Percentiles rank a stretch among this genome's conserved stretches.
phyloP scores from a whole-genome alignment of 1,140 invertebrate species.

The Lepidurus packardi region DNA sequence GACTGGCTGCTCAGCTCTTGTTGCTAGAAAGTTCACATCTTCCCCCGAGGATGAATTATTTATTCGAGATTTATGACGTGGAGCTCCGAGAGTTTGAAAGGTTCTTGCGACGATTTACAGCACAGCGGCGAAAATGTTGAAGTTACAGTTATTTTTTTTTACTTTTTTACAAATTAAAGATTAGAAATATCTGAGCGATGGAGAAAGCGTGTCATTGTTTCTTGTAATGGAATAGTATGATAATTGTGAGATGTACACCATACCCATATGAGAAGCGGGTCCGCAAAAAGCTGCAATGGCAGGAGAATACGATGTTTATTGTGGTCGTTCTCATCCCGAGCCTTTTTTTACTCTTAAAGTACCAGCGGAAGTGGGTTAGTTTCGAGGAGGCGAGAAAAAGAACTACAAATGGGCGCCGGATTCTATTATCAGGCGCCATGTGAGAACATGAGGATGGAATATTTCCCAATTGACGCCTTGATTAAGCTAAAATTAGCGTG shows the following conservation, averaged over 20 bases:
- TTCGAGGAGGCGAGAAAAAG: neutral
- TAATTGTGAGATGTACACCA: too few species aligned
- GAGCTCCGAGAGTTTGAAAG: neutral
- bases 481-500: slow-evolving; percentile 18
- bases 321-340: too few species aligned
- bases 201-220: too few species aligned
- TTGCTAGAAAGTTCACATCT: neutral
- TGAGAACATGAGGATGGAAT: neutral
- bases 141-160: too few species aligned
- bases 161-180: too few species aligned
- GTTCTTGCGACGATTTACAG: too few species aligned
- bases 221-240: too few species aligned
- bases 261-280: too few species aligned
- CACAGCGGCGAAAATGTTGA: too few species aligned
- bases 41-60: neutral
- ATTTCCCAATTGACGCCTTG: slow-evolving; percentile 9
- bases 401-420: neutral
- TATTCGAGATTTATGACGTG: neutral
- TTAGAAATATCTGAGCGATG: too few species aligned
- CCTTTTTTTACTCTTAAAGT: neutral
- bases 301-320: too few species aligned
- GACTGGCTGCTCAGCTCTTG: slow-evolving; percentile 2
- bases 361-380: neutral
- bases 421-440: slow-evolving; percentile 7
- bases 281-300: too few species aligned